Evolutionary conservation across 2,797 vertebrate genomes (phyloP).

Genomic region (Crocodylus rhombifer): DNA sequence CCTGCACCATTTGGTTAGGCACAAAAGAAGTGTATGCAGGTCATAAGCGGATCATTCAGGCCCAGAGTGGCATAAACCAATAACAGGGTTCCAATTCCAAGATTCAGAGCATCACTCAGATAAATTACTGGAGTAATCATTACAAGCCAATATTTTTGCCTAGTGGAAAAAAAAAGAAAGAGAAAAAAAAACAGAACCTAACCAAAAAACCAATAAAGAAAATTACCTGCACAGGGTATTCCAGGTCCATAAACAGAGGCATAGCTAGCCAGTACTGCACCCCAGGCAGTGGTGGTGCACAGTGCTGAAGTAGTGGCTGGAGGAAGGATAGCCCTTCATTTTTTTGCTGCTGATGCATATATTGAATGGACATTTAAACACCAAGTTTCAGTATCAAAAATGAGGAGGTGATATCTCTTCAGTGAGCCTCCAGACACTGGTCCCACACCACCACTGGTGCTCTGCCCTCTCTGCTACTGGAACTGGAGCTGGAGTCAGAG

Average conservation of each 20-base stretch:
- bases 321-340: too few species aligned
- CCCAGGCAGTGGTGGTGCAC: too few species aligned
- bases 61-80: background rate
- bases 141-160: conserved; percentile 34
- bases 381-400: too few species aligned
- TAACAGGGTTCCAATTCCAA: background rate
- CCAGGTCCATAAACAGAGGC: background rate
- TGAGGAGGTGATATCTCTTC: too few species aligned
- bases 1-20: conserved; percentile 40
- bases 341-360: too few species aligned
- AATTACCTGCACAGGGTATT: background rate
- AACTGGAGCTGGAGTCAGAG: too few species aligned
- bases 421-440: too few species aligned
- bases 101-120: background rate
- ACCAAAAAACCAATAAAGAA: background rate
- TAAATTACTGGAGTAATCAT: conserved; percentile 22
- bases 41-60: conserved; percentile 29
- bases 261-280: too few species aligned
- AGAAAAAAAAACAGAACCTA: conserved; percentile 43
- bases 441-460: too few species aligned
- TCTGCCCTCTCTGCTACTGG: too few species aligned
- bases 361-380: too few species aligned
- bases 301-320: too few species aligned
- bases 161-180: background rate
- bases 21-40: conserved; percentile 7